Conservation (phyloP, 2,888 invertebrate species). For the Abrostola triplasia region DNA sequence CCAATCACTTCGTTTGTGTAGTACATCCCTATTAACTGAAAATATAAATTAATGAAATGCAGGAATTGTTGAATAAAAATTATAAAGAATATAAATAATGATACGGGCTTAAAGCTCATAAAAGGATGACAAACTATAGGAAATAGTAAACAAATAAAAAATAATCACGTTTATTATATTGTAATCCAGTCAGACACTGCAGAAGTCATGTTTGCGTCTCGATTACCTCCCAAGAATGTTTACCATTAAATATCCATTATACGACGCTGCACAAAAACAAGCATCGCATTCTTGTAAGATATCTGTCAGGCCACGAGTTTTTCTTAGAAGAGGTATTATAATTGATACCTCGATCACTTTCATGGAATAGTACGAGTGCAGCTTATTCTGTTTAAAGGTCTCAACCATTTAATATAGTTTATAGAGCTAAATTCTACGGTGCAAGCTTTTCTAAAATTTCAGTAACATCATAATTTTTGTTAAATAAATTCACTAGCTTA, state of each 20-base stretch:
- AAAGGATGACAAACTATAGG: too few relatives aligned
- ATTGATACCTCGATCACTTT: conserved; percentile 50
- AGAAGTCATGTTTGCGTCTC: conserved; percentile 41
- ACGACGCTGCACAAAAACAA: conserved; percentile 39
- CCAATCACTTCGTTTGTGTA: too few relatives aligned
- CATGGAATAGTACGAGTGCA: conserved; percentile 27
- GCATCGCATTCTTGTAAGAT: conserved; percentile 44
- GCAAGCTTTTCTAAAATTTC: neutral
- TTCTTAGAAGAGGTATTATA: conserved; percentile 41
- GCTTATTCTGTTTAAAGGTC: conserved; percentile 23
- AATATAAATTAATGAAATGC: too few relatives aligned
- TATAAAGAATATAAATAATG: too few relatives aligned
- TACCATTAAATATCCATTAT: conserved; percentile 56
- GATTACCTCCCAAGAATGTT: conserved; percentile 50
- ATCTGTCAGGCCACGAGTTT: conserved; percentile 37
- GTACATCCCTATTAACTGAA: too few relatives aligned
- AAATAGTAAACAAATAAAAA: conserved; percentile 1
- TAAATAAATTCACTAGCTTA: too few relatives aligned
- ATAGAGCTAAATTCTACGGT: neutral
- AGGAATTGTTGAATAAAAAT: too few relatives aligned
- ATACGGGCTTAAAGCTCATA: too few relatives aligned
- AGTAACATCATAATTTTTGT: too few relatives aligned
- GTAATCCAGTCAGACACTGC: conserved; percentile 34
- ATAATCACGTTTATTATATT: conserved; percentile 9
- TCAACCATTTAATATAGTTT: conserved; percentile 14